Evolutionary conservation across 2,797 vertebrate species (phyloP).

Genomic region (Erpetoichthys calabaricus): DNA sequence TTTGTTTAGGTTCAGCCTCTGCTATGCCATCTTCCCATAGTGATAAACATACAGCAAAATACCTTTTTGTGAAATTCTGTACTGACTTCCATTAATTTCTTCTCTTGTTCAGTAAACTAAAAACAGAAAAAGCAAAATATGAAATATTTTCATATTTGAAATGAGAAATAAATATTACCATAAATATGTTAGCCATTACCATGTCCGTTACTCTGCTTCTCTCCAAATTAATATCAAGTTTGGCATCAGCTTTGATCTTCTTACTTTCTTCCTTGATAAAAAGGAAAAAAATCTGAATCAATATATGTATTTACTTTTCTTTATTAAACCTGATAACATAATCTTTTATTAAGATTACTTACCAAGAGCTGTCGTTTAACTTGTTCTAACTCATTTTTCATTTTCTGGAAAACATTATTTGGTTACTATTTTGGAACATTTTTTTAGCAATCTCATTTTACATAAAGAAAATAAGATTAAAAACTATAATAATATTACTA

Average conservation of each 20-base stretch:
- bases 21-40: background rate
- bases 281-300: constrained; percentile 17
- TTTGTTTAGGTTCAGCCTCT: too few species aligned
- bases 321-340: too few species aligned
- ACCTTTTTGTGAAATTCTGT: constrained; percentile 75
- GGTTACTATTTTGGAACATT: background rate
- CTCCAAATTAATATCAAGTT: constrained; percentile 87
- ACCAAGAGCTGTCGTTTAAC: constrained; percentile 70
- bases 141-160: constrained; percentile 2
- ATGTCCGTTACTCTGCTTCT: constrained; percentile 74
- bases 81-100: constrained; percentile 75
- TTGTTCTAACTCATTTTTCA: constrained; percentile 83
- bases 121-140: constrained; percentile 15
- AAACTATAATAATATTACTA: constrained; percentile 9
- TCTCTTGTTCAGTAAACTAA: constrained; percentile 89
- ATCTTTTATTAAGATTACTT: constrained; percentile 25
- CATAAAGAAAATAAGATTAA: too few species aligned
- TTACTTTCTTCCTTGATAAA: constrained; percentile 64
- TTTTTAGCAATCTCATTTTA: too few species aligned
- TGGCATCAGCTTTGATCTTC: constrained; percentile 72
- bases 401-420: constrained; percentile 54
- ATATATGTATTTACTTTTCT: too few species aligned
- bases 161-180: constrained; percentile 4
- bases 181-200: constrained; percentile 28
- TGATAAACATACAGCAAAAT: background rate